A percentile compares a stretch with the other conserved stretches of the same genome.
Evolutionary conservation across 2,888 invertebrate species (phyloP).

Genomic region (Tuta absoluta): DNA sequence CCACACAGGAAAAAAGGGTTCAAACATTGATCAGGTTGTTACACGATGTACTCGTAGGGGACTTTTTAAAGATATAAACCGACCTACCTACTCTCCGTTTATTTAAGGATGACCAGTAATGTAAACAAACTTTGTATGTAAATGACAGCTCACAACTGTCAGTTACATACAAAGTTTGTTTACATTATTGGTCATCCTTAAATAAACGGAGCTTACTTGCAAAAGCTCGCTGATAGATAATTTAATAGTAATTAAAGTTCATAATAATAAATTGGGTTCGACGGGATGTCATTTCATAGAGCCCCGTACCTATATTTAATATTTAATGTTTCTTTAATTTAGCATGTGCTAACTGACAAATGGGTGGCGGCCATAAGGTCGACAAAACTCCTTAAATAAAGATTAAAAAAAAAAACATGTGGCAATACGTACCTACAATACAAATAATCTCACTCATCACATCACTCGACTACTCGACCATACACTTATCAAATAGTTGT

Average conservation of each 20-base stretch:
- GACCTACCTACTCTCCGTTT: too few species aligned
- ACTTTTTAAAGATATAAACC: too few species aligned
- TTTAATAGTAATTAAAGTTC: too few species aligned
- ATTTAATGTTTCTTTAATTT: background rate
- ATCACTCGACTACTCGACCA: background rate
- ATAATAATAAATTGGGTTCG: background rate
- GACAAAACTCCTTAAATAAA: too few species aligned
- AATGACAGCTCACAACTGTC: too few species aligned
- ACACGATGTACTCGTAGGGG: background rate
- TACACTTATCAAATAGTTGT: background rate
- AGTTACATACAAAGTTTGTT: too few species aligned
- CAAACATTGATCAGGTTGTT: slow-evolving; percentile 24
- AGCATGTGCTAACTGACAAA: background rate
- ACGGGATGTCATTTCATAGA: background rate
- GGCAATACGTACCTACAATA: background rate
- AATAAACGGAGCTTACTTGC: too few species aligned
- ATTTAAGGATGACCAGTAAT: too few species aligned
- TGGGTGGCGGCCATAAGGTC: background rate
- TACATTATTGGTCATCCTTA: too few species aligned
- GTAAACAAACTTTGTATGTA: too few species aligned
- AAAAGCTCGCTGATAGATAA: too few species aligned
- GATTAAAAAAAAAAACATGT: too few species aligned
- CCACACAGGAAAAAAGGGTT: slow-evolving; percentile 29
- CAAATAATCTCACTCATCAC: background rate
- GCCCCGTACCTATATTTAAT: background rate